These are phyloP conservation scores for Mormyrops attenuatus DNA, from an alignment of 2,797 vertebrate genomes.

Conservation along the genomic window DNA sequence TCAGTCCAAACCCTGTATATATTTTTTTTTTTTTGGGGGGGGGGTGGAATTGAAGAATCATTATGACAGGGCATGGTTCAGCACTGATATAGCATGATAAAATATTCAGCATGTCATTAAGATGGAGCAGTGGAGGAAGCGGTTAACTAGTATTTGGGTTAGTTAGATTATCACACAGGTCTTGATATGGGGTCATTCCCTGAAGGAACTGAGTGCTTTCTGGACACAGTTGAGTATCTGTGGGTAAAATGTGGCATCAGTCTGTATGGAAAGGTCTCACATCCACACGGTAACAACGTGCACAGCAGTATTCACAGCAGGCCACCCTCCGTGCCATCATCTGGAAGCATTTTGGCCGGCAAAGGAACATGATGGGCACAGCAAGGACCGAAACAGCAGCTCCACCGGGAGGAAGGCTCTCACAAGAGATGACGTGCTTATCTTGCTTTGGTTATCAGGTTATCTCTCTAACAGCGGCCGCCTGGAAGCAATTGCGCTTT, in stretches of 20 bases:
- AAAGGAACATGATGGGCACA: constrained; percentile 9
- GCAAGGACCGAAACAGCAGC: constrained; percentile 33
- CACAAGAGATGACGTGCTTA: constrained; percentile 36
- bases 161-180: background rate
- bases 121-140: background rate
- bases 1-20: background rate
- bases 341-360: background rate
- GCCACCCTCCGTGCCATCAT: background rate
- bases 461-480: constrained; percentile 36
- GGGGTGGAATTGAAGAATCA: background rate
- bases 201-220: background rate
- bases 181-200: background rate
- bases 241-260: background rate
- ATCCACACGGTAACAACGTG: background rate
- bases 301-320: background rate
- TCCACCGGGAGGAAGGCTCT: constrained; percentile 39
- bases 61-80: background rate
- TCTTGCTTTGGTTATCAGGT: constrained; percentile 46
- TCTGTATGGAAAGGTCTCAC: background rate
- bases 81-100: background rate
- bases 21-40: background rate
- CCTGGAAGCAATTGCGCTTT: constrained; percentile 43
- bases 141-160: background rate
- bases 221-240: background rate
- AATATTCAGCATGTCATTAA: background rate